Evolutionary conservation across 1,140 invertebrate species (phyloP).

Genomic region (Plectrocnemia conspersa): DNA sequence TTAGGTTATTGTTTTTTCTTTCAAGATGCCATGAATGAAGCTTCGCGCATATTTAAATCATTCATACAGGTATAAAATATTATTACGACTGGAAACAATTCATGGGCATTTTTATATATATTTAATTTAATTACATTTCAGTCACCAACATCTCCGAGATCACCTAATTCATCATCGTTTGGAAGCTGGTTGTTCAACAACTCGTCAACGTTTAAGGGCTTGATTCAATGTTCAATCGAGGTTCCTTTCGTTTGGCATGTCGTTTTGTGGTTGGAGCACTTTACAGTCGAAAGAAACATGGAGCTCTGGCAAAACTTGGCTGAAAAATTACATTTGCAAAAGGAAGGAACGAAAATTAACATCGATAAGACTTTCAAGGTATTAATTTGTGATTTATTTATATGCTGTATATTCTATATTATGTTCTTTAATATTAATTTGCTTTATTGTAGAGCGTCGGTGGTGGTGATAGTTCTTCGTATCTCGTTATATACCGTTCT

Average conservation of each 20-base stretch:
- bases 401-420: neutral
- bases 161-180: constrained; percentile 18
- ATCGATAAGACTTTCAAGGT: constrained; percentile 32
- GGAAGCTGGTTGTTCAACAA: constrained; percentile 30
- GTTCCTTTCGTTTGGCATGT: constrained; percentile 31
- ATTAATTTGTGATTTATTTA: neutral
- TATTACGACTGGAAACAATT: no score
- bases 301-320: constrained; percentile 28
- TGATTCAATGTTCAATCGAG: constrained; percentile 31
- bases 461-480: constrained; percentile 24
- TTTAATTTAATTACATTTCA: no score
- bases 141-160: constrained; percentile 17
- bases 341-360: constrained; percentile 29
- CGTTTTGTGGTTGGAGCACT: constrained; percentile 30
- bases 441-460: constrained; percentile 28
- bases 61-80: constrained; percentile 24
- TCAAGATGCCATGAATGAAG: constrained; percentile 26
- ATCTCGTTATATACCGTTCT: constrained; percentile 27
- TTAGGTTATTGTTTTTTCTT: constrained; percentile 24
- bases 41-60: constrained; percentile 15
- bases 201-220: constrained; percentile 19
- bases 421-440: constrained; percentile 4
- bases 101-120: no score
- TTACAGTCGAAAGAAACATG: constrained; percentile 15
- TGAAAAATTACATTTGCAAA: constrained; percentile 16